Evolutionary conservation across 1,140 invertebrate genomes (phyloP).

Genomic region (Lepidotrigona ventralis): DNA sequence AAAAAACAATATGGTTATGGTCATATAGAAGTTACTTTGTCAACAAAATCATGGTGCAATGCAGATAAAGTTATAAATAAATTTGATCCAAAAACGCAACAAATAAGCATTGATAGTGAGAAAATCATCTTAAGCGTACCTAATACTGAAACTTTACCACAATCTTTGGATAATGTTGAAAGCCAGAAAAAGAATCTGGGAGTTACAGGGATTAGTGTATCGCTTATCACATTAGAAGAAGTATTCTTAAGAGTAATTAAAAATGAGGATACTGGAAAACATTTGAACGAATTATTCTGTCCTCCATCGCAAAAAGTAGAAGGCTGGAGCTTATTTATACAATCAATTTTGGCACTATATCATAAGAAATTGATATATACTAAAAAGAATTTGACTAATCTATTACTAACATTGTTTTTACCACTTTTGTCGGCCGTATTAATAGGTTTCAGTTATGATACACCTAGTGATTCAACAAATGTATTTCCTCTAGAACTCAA

Average conservation of each 20-base stretch:
- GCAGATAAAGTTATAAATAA: constrained; percentile 65
- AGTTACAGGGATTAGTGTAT: constrained; percentile 88
- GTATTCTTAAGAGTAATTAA: constrained; percentile 86
- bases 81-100: constrained; percentile 67
- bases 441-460: constrained; percentile 70
- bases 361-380: constrained; percentile 72
- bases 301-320: constrained; percentile 61
- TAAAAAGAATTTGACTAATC: constrained; percentile 66
- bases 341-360: constrained; percentile 68
- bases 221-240: constrained; percentile 91
- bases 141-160: constrained; percentile 79
- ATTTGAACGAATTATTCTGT: constrained; percentile 62
- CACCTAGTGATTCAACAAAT: constrained; percentile 56
- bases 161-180: constrained; percentile 85
- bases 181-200: constrained; percentile 81
- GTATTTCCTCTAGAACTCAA: constrained; percentile 63
- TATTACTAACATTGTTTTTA: constrained; percentile 65
- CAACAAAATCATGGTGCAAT: constrained; percentile 71
- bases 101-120: constrained; percentile 69
- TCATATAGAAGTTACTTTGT: constrained; percentile 77
- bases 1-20: constrained; percentile 89
- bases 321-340: constrained; percentile 64
- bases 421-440: constrained; percentile 69
- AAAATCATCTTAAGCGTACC: constrained; percentile 79
- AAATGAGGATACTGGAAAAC: constrained; percentile 67